phyloP scores from a whole-genome alignment of 2,113 vertebrate genomes.

The Lagopus leucura region DNA sequence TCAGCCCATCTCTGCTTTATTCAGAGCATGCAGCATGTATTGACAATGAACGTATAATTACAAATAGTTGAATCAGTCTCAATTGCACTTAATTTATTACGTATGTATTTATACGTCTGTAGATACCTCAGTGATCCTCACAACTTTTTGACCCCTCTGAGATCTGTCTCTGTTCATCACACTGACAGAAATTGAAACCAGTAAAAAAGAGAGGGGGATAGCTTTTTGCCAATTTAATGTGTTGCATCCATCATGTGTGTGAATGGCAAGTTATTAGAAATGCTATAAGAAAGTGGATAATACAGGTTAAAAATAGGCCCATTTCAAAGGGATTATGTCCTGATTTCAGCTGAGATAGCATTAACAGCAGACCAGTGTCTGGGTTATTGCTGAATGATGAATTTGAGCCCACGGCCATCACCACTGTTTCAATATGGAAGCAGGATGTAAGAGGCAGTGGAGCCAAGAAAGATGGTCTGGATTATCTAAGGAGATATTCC shows the following conservation, averaged over 20 bases:
- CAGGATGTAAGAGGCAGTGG: no score
- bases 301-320: neutral
- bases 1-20: neutral
- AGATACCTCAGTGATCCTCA: neutral
- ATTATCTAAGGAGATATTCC: no score
- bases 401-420: no score
- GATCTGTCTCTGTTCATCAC: neutral
- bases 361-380: no score
- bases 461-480: no score
- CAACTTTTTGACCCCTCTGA: neutral
- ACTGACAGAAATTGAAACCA: neutral
- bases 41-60: neutral
- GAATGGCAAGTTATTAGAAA: neutral
- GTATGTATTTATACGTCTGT: neutral
- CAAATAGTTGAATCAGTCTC: neutral
- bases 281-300: neutral
- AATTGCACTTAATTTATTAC: fast-evolving
- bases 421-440: no score
- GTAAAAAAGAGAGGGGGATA: neutral
- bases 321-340: neutral
- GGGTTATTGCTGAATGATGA: no score
- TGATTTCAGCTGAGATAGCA: no score
- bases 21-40: fast-evolving
- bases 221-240: neutral
- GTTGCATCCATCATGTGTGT: fast-evolving